Evolutionary conservation across 2,113 vertebrate species (phyloP), one percentile per base, ranked within the genome.

Genomic region (Calidris pygmaea): DNA sequence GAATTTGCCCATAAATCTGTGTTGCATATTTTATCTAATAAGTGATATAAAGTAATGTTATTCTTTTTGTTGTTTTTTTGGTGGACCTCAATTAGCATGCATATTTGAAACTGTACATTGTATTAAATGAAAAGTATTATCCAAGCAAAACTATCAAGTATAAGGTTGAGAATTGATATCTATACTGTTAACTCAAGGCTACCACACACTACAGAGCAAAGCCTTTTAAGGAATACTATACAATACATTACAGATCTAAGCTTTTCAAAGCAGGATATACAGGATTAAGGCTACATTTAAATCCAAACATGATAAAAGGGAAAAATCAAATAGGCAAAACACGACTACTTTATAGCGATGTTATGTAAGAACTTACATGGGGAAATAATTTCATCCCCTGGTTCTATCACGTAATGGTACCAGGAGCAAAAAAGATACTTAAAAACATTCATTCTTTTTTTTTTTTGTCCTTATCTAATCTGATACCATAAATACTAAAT

Each of bases 271-370:
- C 83, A 96, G 85, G 90, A 92, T 94, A 90, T 84, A 53, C 88
- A 81, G 93, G 92, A 97, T 96, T 97, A 94, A 89, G 65, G 83
- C 58, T 93, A 75, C 66, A 87, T 93, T 96, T 87, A 88, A 94
- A 94, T 92, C 87, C 72, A 83, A 90, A 93, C 72, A 90, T 3
- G 63, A 88, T 90, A 94, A 94, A 94, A 90, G 27, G 66, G 32
- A 77, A 94, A 90, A 87, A 81, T 2, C 43, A 95, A 87, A 78
- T 7, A 78, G 55, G 71, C 63, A 76, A 94, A 94, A 84, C 41
- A 83, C 26, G 24, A 90, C 79, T 81, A 59, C 47, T 77, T 89
- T 68, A 72, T 47, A 77, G 21, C 4, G 1, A 47, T 60, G 43
- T 95, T 96, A 97, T 10, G 12, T 92, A 97, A 93, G 72, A 92